These are phyloP conservation scores for Eurosta solidaginis DNA, from an alignment of 1,140 invertebrate species.

Conservation along the genomic window DNA sequence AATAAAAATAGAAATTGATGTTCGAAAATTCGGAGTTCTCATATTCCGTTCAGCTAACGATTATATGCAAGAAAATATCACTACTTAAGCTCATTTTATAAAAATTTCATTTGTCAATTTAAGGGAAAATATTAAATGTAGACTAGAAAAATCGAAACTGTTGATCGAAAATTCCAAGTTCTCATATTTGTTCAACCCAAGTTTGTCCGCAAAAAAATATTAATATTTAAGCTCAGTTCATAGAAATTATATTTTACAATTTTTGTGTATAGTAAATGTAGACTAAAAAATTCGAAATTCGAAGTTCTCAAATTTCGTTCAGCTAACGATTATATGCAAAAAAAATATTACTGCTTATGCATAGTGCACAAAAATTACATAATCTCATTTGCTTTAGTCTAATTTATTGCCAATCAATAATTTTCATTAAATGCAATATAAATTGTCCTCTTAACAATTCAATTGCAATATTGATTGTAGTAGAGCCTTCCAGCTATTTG, in stretches of 20 bases:
- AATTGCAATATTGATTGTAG: background rate
- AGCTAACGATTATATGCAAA: background rate
- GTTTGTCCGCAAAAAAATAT: too few relatives aligned
- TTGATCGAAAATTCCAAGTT: too few relatives aligned
- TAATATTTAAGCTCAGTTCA: too few relatives aligned
- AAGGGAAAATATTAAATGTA: too few relatives aligned
- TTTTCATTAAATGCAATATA: background rate
- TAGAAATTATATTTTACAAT: too few relatives aligned
- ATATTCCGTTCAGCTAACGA: background rate
- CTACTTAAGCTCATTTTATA: background rate
- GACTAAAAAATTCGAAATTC: background rate
- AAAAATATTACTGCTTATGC: background rate
- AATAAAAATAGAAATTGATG: too few relatives aligned
- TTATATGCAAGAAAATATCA: background rate
- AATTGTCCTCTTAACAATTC: background rate
- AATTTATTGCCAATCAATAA: slow-evolving; percentile 6
- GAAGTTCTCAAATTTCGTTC: background rate
- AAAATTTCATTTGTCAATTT: too few relatives aligned
- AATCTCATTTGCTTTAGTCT: background rate
- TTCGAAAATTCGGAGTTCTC: background rate
- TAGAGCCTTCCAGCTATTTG: slow-evolving; percentile 17
- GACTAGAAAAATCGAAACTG: too few relatives aligned
- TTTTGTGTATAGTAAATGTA: too few relatives aligned
- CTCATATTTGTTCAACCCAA: too few relatives aligned
- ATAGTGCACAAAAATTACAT: slow-evolving; percentile 1